Conservation (phyloP, 2,797 vertebrate genomes). For the Onychomys arenicola region DNA sequence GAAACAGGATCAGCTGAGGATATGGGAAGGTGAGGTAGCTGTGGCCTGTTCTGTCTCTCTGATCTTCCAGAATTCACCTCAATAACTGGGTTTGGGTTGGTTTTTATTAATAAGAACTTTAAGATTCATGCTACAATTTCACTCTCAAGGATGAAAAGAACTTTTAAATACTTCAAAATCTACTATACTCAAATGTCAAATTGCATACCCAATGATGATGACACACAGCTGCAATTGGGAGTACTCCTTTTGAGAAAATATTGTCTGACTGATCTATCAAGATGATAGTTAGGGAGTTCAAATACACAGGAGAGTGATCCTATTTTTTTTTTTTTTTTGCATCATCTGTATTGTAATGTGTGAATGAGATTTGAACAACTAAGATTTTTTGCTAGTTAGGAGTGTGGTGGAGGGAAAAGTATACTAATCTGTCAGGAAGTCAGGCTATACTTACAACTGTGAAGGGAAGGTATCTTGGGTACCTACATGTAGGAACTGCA, state of each 20-base stretch:
- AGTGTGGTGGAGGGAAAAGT: not conserved
- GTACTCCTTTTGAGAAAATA: not conserved
- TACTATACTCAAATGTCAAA: not conserved
- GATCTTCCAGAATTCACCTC: too few relatives aligned
- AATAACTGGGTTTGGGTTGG: too few relatives aligned
- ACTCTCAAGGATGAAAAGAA: not conserved
- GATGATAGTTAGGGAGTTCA: not conserved
- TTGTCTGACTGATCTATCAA: not conserved
- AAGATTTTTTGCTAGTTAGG: not conserved
- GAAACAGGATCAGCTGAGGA: too few relatives aligned
- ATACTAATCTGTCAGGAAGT: too few relatives aligned
- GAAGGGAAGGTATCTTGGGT: too few relatives aligned
- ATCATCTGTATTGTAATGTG: not conserved
- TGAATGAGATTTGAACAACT: not conserved
- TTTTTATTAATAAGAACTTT: too few relatives aligned
- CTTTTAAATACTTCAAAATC: not conserved
- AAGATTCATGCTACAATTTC: too few relatives aligned
- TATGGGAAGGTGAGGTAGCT: too few relatives aligned
- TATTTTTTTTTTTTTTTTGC: conserved; percentile 18
- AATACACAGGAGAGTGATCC: not conserved
- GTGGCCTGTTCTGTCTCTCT: too few relatives aligned
- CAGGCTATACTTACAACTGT: too few relatives aligned
- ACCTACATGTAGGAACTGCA: not conserved
- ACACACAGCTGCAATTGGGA: not conserved
- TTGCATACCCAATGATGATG: not conserved